A percentile compares a stretch with the other conserved stretches of the same genome.
Conservation (phyloP, 2,113 vertebrate genomes). For the Cinclus mexicanus region DNA sequence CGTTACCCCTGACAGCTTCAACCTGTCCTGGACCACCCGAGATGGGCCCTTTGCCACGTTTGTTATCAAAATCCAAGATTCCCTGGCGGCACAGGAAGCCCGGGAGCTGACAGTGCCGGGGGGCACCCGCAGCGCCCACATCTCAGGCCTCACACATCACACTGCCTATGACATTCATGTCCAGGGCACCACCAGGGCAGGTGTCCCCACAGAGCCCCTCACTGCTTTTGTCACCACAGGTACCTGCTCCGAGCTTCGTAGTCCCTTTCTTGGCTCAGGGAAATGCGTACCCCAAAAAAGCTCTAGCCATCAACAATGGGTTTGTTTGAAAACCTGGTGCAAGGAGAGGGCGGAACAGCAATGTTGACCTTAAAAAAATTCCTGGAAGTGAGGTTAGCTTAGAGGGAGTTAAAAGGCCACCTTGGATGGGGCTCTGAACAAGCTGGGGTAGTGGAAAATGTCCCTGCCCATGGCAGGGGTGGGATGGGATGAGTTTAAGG, state of each 20-base stretch:
- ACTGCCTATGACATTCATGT: conserved; percentile 69
- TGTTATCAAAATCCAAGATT: conserved; percentile 50
- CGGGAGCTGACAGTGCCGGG: conserved; percentile 63
- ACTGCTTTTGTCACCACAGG: conserved; percentile 71
- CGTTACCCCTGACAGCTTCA: conserved; percentile 73
- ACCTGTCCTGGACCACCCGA: conserved; percentile 67
- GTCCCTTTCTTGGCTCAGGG: background rate
- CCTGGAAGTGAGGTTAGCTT: background rate
- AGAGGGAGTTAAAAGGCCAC: background rate
- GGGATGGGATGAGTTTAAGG: background rate
- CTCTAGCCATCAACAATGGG: background rate
- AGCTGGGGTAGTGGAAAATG: background rate
- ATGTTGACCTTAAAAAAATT: background rate
- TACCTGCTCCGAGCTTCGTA: conserved; percentile 22
- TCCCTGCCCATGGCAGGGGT: no score
- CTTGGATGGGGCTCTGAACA: background rate
- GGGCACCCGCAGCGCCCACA: conserved; percentile 43
- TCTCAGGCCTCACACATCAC: conserved; percentile 64
- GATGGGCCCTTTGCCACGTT: conserved; percentile 69
- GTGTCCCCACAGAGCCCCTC: conserved; percentile 60
- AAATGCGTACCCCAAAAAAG: background rate
- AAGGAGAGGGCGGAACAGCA: background rate
- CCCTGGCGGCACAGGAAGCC: background rate
- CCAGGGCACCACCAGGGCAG: conserved; percentile 58
- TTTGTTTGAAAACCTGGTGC: background rate